Evolutionary conservation across 2,113 vertebrate species (phyloP), one percentile per base, ranked within the genome.

Genomic region (Gallinago paraguaiae): DNA sequence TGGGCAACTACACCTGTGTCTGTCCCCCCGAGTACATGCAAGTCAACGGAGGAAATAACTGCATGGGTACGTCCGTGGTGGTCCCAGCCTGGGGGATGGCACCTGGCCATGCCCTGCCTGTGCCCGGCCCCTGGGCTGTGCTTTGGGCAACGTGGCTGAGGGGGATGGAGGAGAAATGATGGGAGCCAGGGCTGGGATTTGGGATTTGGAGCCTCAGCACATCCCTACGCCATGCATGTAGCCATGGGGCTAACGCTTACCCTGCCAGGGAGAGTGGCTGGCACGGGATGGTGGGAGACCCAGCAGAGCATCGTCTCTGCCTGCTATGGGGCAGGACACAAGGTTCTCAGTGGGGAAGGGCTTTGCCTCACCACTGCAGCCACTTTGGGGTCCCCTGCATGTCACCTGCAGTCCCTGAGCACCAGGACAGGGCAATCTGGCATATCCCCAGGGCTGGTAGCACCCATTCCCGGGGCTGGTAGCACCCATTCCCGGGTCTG

Each of bases 1-100:
- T 99, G 33, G 99, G 99, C 79, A 99, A 98, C 98, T 99, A 99
- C 97, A 99, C 99, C 18, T 99, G 99, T 1, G 98, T 99, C 86
- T 99, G 99, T 83, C 99, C 99, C 0, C 98, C 98, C 0, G 99
- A 99, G 82, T 99, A 99, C 97, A 99, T 99, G 99, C 99, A 99
- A 92, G 98, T 99, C 97, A 99, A 99, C 3, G 98, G 99, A 86
- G 99, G 99, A 57, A 99, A 99, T 97, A 98, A 98, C 97, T 99
- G 99, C 97, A 98, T 99, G 99, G 98, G 99, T 99, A 98, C 9
- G 98, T 82, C 35, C 11, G 39, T 39, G 39, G 2, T 3, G 23
- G 4, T 15, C n/a, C 2, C 5, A 24, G 2, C 12, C 30, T 11
- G 6, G 1, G 12, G 86, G n/a, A 23, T 51, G 43, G 27, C 28